phyloP scores from a whole-genome alignment of 1,140 invertebrate species.

The Cardiocondyla obscurior region DNA sequence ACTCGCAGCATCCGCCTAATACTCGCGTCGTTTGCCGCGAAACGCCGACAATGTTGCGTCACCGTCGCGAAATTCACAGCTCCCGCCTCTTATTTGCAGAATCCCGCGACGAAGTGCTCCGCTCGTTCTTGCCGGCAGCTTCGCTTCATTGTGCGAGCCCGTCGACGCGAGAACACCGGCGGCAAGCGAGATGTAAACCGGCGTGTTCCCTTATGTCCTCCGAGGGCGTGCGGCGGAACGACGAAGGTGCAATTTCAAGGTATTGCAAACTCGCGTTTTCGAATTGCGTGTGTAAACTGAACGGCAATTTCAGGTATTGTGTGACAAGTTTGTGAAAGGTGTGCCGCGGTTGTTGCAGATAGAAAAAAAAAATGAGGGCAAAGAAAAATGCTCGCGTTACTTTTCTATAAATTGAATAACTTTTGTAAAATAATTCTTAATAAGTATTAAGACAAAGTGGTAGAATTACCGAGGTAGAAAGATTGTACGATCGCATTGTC shows the following conservation, averaged over 20 bases:
- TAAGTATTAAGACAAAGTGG: background rate
- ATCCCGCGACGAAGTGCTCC: constrained; percentile 16
- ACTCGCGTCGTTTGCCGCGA: background rate
- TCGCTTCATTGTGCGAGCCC: constrained; percentile 41
- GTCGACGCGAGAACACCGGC: constrained; percentile 30
- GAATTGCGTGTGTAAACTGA: background rate
- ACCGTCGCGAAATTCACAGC: background rate
- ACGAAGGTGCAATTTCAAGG: background rate
- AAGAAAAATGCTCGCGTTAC: background rate
- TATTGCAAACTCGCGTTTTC: background rate
- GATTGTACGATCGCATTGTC: background rate
- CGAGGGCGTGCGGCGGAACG: background rate
- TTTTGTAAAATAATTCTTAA: background rate
- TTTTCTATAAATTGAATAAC: background rate
- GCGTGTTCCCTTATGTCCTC: background rate
- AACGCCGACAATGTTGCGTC: background rate
- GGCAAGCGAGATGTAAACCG: constrained; percentile 29
- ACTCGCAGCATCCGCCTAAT: constrained; percentile 11
- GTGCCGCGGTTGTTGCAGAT: background rate
- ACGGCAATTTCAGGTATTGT: background rate
- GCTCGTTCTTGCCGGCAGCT: constrained; percentile 52
- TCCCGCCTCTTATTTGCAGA: constrained; percentile 46
- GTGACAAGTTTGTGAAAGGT: background rate
- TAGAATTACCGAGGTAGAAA: too few species aligned
- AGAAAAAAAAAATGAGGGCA: background rate